Base-by-base conservation (phyloP, 2,113 vertebrate species). In the Peromyscus californicus region DNA sequence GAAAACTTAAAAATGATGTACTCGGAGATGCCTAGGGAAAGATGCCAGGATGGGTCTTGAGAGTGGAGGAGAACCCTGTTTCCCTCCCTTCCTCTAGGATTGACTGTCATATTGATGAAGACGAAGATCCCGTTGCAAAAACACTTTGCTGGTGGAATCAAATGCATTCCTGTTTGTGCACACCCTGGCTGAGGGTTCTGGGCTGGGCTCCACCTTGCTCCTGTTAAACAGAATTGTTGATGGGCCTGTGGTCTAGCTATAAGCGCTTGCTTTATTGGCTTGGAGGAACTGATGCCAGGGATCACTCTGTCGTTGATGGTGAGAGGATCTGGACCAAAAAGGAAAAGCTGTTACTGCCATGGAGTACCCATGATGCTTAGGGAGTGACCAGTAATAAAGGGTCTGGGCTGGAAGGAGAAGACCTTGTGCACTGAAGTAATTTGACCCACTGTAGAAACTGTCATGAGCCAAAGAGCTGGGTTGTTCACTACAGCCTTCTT, bases 381-480 rank as follows among this genome's bases (percentile, higher is more conserved):
- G 67, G 29, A 78, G 15, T 33, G 79, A 31, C n/a, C 19, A 65
- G 16, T 17, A 21, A 3, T 72, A 10, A 19, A 85, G 21, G 31
- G 29, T 17, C 17, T 59, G 36, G 31, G n/a, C n/a, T 15, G 2
- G 33, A 84, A 95, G 69, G 72, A 94, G 75, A 76, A 48, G 74
- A 61, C 45, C 42, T n/a, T 57, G 45, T 63, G 3, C 33, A 1
- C 36, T 57, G 21, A 83, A 57, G 61, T 80, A 17, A 78, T 61
- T 83, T 91, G 83, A 86, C 67, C 11, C 59, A 33, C 54, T 54
- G 39, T 84, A 84, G 79, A 96, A 91, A 83, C 26, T 33, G 61
- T 79, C 65, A 72, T 65, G 75, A 65, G 45, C 36, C 70, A 26
- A 33, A 48, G 85, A 96, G 24, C 19, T 70, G 45, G 42, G 39